A percentile compares a stretch with the other conserved stretches of the same genome.
Evolutionary conservation across 2,888 invertebrate species (phyloP).

Genomic region (Lycaena phlaeas): DNA sequence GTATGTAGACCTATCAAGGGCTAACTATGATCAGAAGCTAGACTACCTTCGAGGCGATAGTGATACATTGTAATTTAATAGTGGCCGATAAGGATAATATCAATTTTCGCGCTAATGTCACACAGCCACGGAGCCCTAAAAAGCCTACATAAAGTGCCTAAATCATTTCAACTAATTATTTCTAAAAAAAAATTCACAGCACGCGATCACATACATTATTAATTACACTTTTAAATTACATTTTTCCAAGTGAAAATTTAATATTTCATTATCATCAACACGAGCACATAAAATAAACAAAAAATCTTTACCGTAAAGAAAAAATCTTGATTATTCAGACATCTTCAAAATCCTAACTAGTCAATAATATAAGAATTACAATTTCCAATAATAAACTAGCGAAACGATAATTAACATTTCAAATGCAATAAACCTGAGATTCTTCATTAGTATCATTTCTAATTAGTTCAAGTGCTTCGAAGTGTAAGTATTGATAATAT

Average conservation of each 20-base stretch:
- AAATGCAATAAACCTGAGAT: no score
- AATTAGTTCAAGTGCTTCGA: not conserved
- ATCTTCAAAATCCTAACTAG: not conserved
- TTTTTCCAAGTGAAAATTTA: not conserved
- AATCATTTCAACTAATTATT: not conserved
- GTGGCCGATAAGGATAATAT: no score
- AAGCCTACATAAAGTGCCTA: not conserved
- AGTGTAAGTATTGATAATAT: not conserved
- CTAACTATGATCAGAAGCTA: no score
- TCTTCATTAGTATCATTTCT: not conserved
- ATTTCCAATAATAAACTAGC: no score
- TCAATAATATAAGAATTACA: no score
- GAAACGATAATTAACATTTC: no score
- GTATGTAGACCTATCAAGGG: no score
- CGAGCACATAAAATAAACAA: not conserved
- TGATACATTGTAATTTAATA: no score
- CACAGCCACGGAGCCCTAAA: not conserved
- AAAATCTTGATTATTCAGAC: no score
- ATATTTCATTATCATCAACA: not conserved
- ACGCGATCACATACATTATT: conserved; percentile 1
- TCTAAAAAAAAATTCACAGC: conserved; percentile 1
- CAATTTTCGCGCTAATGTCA: not conserved
- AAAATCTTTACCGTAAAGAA: no score
- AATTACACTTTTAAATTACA: not conserved
- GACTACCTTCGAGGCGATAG: no score